Evolutionary conservation across 2,113 vertebrate species (phyloP).

Genomic region (Periophthalmodon schlosseri): DNA sequence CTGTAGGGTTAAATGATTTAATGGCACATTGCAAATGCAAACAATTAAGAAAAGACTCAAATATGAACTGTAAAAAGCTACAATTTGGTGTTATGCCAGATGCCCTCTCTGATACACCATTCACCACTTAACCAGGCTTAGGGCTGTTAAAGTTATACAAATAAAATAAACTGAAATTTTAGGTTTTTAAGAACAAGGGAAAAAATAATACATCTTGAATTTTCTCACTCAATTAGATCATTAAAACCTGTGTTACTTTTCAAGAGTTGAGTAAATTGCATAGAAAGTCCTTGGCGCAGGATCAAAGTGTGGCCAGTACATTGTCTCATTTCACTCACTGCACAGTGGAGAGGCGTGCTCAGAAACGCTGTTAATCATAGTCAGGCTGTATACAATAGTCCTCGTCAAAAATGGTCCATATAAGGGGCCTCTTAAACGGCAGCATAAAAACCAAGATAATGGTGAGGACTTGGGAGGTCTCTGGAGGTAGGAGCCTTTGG

Average conservation of each 20-base stretch:
- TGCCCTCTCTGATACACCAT: too few species aligned
- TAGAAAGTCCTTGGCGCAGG: conserved; percentile 9
- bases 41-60: too few species aligned
- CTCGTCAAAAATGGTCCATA: conserved; percentile 62
- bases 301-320: conserved; percentile 18
- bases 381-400: conserved; percentile 57
- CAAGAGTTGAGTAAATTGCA: conserved; percentile 1
- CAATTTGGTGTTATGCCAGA: too few species aligned
- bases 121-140: too few species aligned
- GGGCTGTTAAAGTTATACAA: not conserved
- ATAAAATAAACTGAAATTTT: not conserved
- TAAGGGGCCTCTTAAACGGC: conserved; percentile 57
- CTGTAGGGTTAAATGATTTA: too few species aligned
- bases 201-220: too few species aligned
- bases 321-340: conserved; percentile 35
- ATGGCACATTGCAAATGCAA: too few species aligned
- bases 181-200: too few species aligned
- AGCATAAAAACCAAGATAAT: conserved; percentile 62
- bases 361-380: conserved; percentile 56
- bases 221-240: not conserved
- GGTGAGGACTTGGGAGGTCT: conserved; percentile 65
- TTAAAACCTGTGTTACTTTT: conserved; percentile 13
- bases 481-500: conserved; percentile 52
- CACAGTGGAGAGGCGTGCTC: conserved; percentile 20
- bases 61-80: too few species aligned